Evolutionary conservation across 2,888 invertebrate species (phyloP).

Genomic region (Epinotia nisella): DNA sequence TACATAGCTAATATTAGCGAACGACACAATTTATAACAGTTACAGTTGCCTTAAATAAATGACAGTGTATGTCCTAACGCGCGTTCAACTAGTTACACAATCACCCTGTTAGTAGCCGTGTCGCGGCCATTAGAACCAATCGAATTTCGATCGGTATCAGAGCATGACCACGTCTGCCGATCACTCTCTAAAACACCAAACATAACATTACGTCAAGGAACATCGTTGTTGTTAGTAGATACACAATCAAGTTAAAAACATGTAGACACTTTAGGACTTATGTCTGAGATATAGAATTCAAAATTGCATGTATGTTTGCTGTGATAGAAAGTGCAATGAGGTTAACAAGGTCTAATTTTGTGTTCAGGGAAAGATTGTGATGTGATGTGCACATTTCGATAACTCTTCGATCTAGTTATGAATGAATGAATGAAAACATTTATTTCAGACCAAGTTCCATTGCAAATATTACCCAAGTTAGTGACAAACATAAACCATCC

Average conservation of each 20-base stretch:
- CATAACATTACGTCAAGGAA: neutral
- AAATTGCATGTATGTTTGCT: neutral
- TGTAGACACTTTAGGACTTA: neutral
- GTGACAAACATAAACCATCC: too few relatives aligned
- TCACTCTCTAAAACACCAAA: neutral
- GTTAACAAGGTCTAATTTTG: conserved; percentile 14
- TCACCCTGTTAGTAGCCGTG: neutral
- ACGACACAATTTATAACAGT: too few relatives aligned
- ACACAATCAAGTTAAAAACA: neutral
- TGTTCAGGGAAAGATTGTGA: conserved; percentile 3
- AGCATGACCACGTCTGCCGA: conserved; percentile 6
- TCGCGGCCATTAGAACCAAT: neutral
- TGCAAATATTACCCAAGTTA: too few relatives aligned
- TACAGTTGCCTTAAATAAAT: too few relatives aligned
- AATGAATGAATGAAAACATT: too few relatives aligned
- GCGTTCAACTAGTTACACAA: too few relatives aligned
- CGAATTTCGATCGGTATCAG: conserved; percentile 9
- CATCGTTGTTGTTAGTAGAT: neutral
- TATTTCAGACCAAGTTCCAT: too few relatives aligned
- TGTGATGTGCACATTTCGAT: too few relatives aligned
- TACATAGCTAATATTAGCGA: too few relatives aligned
- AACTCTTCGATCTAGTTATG: too few relatives aligned
- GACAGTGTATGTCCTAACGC: too few relatives aligned
- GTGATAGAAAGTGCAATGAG: conserved; percentile 9
- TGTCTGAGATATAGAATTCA: neutral